Evolutionary conservation across 2,888 invertebrate species (phyloP).

Genomic region (Adelognathus sp.): DNA sequence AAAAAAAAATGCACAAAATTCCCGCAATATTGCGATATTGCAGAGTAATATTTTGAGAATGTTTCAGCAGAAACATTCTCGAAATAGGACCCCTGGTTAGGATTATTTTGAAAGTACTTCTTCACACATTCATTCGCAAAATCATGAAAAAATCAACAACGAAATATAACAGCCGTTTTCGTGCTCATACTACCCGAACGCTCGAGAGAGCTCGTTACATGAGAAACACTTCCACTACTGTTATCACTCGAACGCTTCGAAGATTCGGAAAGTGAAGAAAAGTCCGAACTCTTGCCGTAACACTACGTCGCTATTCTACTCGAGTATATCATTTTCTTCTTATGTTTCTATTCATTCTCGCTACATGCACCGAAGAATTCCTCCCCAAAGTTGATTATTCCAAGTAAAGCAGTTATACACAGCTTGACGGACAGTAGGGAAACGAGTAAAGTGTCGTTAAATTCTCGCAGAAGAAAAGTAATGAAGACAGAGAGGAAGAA

Average conservation of each 20-base stretch:
- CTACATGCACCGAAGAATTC: background rate
- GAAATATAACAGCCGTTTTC: background rate
- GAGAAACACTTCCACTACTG: background rate
- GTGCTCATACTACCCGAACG: background rate
- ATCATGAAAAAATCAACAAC: too few relatives aligned
- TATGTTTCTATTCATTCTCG: background rate
- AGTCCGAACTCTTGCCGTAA: conserved; percentile 16
- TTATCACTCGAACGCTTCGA: conserved; percentile 44
- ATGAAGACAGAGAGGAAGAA: conserved; percentile 11
- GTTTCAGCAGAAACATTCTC: too few relatives aligned
- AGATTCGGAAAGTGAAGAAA: conserved; percentile 50
- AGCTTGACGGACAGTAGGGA: background rate
- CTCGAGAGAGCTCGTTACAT: background rate
- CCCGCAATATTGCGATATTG: too few relatives aligned
- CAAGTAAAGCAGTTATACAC: background rate
- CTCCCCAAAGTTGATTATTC: background rate
- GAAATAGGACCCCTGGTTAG: too few relatives aligned
- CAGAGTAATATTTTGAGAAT: too few relatives aligned
- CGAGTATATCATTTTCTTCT: background rate
- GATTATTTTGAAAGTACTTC: too few relatives aligned
- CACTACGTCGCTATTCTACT: background rate
- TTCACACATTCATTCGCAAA: too few relatives aligned
- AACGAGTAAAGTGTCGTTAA: conserved; percentile 34
- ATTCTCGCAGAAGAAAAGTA: conserved; percentile 25
- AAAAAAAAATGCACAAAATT: too few relatives aligned